Percentiles rank a stretch among this genome's conserved stretches.
These are phyloP conservation scores for Carcina quercana DNA, from an alignment of 2,888 invertebrate species.

Conservation along the genomic window DNA sequence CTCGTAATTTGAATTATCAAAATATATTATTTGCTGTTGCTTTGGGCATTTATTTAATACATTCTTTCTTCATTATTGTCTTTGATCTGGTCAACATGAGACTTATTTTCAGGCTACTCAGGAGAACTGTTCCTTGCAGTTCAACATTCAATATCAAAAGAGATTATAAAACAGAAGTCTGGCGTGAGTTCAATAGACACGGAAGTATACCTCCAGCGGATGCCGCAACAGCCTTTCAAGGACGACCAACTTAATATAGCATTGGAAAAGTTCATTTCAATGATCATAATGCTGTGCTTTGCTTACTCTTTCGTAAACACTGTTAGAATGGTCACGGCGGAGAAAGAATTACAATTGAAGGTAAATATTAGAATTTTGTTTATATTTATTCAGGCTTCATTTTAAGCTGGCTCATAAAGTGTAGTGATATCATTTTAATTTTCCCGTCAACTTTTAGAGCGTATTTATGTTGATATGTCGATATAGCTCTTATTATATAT, in stretches of 20 bases:
- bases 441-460: too few species aligned
- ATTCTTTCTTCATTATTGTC: too few species aligned
- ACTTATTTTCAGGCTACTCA: slow-evolving; percentile 51
- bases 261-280: slow-evolving; percentile 80
- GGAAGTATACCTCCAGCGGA: slow-evolving; percentile 74
- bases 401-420: too few species aligned
- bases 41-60: too few species aligned
- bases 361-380: too few species aligned
- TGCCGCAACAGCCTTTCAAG: slow-evolving; percentile 82
- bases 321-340: slow-evolving; percentile 82
- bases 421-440: too few species aligned
- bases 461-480: too few species aligned
- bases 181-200: slow-evolving; percentile 44
- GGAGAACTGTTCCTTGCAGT: slow-evolving; percentile 62
- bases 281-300: slow-evolving; percentile 88
- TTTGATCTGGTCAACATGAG: too few species aligned
- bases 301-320: slow-evolving; percentile 88
- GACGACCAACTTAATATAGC: slow-evolving; percentile 81
- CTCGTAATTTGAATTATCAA: too few species aligned
- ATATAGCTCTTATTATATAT: too few species aligned
- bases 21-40: too few species aligned
- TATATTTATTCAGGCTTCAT: too few species aligned
- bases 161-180: slow-evolving; percentile 53
- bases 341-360: slow-evolving; percentile 85
- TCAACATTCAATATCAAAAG: slow-evolving; percentile 58